Conservation (phyloP, 2,797 vertebrate species). For the Coranthus polyacanthus region DNA sequence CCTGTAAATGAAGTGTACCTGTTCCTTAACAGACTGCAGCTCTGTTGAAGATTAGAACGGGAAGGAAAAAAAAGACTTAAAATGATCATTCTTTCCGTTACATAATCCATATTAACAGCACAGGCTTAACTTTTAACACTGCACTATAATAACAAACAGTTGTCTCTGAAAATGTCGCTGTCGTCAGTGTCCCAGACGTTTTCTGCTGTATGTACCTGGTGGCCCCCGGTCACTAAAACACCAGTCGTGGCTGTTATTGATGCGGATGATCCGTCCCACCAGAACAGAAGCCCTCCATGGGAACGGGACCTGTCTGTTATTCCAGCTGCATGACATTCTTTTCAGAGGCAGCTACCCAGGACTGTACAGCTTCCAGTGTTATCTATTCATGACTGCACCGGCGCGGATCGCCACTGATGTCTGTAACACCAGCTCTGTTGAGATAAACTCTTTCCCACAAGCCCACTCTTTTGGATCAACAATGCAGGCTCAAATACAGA, state of each 20-base stretch:
- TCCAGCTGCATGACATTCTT: constrained; percentile 81
- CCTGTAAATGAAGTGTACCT: no score
- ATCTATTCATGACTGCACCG: constrained; percentile 74
- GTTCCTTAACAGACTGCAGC: no score
- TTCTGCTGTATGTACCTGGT: constrained; percentile 49
- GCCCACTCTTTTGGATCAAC: constrained; percentile 20
- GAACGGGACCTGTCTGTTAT: constrained; percentile 77
- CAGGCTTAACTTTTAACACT: no score
- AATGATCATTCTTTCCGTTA: no score
- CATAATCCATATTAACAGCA: no score
- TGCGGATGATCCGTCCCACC: constrained; percentile 44
- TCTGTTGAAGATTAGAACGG: no score
- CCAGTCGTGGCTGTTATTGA: constrained; percentile 41
- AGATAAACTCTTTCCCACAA: constrained; percentile 62
- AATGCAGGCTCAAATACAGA: constrained; percentile 31
- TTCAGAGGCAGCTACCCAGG: constrained; percentile 74
- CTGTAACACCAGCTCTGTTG: constrained; percentile 50
- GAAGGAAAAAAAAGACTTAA: no score
- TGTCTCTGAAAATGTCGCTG: constrained; percentile 1
- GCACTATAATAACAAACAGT: not conserved
- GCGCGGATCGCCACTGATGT: constrained; percentile 58
- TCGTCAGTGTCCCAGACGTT: not conserved
- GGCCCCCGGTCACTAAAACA: constrained; percentile 52
- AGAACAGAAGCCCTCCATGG: constrained; percentile 73
- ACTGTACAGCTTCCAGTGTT: constrained; percentile 70